Conservation (phyloP, 2,888 invertebrate species). For the Boloria euphrosyne region DNA sequence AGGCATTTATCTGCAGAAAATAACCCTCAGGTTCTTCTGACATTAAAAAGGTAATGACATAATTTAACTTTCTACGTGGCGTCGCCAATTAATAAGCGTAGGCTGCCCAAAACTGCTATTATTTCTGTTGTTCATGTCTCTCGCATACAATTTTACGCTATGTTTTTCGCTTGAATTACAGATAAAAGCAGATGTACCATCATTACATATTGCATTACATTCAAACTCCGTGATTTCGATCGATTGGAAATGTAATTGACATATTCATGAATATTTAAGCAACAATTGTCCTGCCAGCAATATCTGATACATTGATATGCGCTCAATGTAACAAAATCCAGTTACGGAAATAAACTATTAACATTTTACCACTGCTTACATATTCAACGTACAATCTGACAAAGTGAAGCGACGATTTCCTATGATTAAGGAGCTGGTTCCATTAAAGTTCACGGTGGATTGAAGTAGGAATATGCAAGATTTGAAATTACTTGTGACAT, state of each 20-base stretch:
- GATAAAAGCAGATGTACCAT: conserved; percentile 17
- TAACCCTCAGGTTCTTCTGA: too few species aligned
- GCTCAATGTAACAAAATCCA: conserved; percentile 44
- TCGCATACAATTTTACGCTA: too few species aligned
- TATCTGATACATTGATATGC: conserved; percentile 33
- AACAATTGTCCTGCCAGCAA: conserved; percentile 58
- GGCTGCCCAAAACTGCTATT: too few species aligned
- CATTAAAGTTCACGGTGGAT: not conserved
- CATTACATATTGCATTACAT: conserved; percentile 10
- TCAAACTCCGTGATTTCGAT: conserved; percentile 28
- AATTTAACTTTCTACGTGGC: conserved; percentile 1
- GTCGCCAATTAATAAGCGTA: not conserved
- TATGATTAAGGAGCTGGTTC: not conserved
- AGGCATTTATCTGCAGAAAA: too few species aligned
- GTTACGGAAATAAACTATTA: conserved; percentile 71
- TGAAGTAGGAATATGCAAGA: conserved; percentile 1
- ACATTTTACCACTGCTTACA: conserved; percentile 63
- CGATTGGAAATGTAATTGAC: conserved; percentile 52
- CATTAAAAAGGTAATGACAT: not conserved
- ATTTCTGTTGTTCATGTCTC: too few species aligned
- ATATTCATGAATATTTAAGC: conserved; percentile 59
- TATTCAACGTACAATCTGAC: conserved; percentile 49
- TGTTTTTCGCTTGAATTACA: too few species aligned
- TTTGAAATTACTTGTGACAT: conserved; percentile 9
- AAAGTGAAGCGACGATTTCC: conserved; percentile 19